phyloP scores from a whole-genome alignment of 1,140 invertebrate genomes.

The Lanistes nyassanus region DNA sequence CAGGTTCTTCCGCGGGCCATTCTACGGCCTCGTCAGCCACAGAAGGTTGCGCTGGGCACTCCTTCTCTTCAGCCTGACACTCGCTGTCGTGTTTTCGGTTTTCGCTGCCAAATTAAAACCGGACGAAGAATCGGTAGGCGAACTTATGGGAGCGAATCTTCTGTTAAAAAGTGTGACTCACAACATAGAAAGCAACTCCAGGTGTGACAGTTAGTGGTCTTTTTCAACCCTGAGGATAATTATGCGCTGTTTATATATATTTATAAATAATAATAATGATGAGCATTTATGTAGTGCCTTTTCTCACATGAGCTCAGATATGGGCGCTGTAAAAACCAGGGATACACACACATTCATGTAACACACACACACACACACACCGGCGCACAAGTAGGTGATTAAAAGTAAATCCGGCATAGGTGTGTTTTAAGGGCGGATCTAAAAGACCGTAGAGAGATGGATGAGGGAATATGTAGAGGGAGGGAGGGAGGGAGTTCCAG shows the following conservation, averaged over 20 bases:
- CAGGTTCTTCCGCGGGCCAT: conserved; percentile 37
- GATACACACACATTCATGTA: too few species aligned
- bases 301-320: too few species aligned
- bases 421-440: too few species aligned
- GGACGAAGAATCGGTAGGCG: conserved; percentile 52
- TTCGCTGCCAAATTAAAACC: conserved; percentile 47
- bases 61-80: conserved; percentile 30
- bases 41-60: conserved; percentile 39
- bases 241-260: neutral
- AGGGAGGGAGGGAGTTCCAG: too few species aligned
- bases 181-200: neutral
- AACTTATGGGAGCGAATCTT: neutral
- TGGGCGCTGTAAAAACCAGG: too few species aligned
- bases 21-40: conserved; percentile 43
- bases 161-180: neutral
- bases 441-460: too few species aligned
- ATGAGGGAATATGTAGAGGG: too few species aligned
- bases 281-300: neutral
- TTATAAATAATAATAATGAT: neutral
- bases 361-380: too few species aligned
- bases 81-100: conserved; percentile 42
- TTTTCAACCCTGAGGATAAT: neutral
- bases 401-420: too few species aligned
- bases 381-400: too few species aligned
- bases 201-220: neutral